phyloP scores from a whole-genome alignment of 1,140 invertebrate genomes.

The Drosophila ambigua region DNA sequence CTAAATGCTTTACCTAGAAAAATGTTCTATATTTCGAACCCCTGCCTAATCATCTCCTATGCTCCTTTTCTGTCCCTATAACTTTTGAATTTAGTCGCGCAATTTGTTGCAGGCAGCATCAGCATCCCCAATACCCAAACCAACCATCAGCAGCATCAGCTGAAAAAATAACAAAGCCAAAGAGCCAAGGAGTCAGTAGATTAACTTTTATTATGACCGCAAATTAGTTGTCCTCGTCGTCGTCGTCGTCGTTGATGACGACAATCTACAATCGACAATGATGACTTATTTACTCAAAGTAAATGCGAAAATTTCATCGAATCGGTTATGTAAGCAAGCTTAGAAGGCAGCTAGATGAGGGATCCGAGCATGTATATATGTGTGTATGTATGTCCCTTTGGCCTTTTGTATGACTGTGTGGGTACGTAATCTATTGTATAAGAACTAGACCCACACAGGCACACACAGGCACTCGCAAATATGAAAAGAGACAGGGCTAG shows the following conservation, averaged over 20 bases:
- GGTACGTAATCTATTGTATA: constrained; percentile 42
- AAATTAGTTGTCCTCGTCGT: constrained; percentile 83
- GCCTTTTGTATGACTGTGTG: constrained; percentile 20
- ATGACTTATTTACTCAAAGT: constrained; percentile 77
- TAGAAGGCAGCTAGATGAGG: constrained; percentile 34
- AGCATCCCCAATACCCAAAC: not conserved
- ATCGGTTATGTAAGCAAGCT: constrained; percentile 50
- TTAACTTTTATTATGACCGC: constrained; percentile 84
- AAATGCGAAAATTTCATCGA: constrained; percentile 38
- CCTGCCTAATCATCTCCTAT: not conserved
- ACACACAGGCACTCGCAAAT: not conserved
- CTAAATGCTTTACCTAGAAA: no score
- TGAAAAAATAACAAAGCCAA: constrained; percentile 19
- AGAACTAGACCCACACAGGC: constrained; percentile 17
- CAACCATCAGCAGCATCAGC: constrained; percentile 2
- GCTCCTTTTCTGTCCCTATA: not conserved
- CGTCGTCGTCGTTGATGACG: constrained; percentile 71
- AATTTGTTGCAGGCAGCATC: constrained; percentile 52
- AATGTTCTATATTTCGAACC: no score
- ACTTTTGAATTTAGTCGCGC: constrained; percentile 49
- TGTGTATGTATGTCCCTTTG: constrained; percentile 54
- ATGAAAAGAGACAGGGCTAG: constrained; percentile 12
- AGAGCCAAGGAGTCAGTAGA: constrained; percentile 73
- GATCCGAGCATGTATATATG: not conserved
- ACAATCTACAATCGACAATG: constrained; percentile 75